Evolutionary conservation across 2,113 vertebrate genomes (phyloP).

Genomic region (Dinomys branickii): DNA sequence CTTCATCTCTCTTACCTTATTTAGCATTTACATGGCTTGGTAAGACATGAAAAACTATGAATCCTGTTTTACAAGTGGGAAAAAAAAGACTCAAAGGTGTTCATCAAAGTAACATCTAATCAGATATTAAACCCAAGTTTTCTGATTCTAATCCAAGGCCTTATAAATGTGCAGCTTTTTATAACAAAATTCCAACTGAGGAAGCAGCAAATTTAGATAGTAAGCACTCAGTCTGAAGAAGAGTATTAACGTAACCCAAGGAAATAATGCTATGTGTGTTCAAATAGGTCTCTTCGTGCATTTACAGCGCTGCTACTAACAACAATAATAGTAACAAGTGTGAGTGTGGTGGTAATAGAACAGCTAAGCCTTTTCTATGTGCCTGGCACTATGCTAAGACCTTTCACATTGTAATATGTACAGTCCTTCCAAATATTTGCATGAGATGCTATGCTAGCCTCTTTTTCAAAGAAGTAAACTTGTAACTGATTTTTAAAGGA

Average conservation of each 20-base stretch:
- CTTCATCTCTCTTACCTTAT: neutral
- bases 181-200: neutral
- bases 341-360: too few relatives aligned
- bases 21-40: neutral
- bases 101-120: neutral
- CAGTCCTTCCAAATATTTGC: neutral
- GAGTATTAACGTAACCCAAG: constrained; percentile 7
- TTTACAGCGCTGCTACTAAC: neutral
- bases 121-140: neutral
- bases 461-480: neutral
- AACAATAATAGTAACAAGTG: neutral
- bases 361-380: neutral
- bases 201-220: neutral
- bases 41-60: neutral
- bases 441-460: neutral
- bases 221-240: neutral
- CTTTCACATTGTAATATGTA: neutral
- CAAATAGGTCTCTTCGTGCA: neutral
- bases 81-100: neutral
- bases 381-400: neutral
- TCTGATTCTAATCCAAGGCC: neutral
- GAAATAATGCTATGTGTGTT: neutral
- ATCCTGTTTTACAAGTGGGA: neutral
- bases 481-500: neutral
- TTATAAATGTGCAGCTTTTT: neutral